Conservation (phyloP, 1,140 invertebrate genomes). For the Saccostrea glomerata region DNA sequence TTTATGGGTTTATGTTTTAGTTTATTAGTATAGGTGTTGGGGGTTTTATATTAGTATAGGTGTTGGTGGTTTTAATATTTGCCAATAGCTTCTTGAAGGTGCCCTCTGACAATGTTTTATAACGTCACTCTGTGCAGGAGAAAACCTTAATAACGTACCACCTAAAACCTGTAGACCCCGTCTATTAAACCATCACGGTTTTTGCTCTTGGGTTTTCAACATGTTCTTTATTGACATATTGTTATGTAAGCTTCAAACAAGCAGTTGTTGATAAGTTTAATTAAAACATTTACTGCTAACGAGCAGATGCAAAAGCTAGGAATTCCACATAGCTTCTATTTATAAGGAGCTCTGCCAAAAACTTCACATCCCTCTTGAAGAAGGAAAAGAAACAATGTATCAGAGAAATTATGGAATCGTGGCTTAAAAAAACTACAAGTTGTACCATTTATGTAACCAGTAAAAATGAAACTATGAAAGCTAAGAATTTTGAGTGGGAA, state of each 20-base stretch:
- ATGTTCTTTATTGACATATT: conserved; percentile 11
- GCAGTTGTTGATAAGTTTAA: conserved; percentile 36
- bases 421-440: background rate
- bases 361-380: background rate
- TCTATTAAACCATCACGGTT: conserved; percentile 9
- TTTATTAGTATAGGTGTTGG: background rate
- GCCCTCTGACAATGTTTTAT: background rate
- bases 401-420: background rate
- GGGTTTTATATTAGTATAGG: background rate
- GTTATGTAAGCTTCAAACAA: conserved; percentile 31
- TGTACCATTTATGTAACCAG: background rate
- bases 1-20: background rate
- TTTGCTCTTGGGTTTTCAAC: conserved; percentile 14
- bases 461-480: background rate
- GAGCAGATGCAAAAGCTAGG: conserved; percentile 16
- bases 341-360: conserved; percentile 1
- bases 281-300: conserved; percentile 33
- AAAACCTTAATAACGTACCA: background rate
- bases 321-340: conserved; percentile 12
- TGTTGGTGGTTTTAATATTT: background rate
- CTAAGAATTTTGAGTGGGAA: background rate
- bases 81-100: background rate
- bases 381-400: background rate
- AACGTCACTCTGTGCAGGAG: background rate
- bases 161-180: background rate